These are phyloP conservation scores for Antennarius maculatus DNA, from an alignment of 2,797 vertebrate species.

Conservation along the genomic window DNA sequence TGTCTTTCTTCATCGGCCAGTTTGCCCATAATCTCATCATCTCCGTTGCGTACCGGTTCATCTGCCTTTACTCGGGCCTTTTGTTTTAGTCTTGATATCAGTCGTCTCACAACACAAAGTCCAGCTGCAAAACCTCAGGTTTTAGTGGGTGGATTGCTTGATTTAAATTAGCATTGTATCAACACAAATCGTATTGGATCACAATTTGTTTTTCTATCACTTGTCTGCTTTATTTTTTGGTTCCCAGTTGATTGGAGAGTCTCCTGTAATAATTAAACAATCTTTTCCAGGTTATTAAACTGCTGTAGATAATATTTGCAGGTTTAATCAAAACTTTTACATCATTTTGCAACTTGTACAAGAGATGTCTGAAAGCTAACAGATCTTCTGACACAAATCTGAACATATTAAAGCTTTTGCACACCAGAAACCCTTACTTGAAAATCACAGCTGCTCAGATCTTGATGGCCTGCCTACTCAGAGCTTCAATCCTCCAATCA, in stretches of 20 bases:
- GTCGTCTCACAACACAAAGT: constrained; percentile 41
- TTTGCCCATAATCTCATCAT: background rate
- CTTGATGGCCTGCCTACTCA: no score
- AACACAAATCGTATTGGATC: constrained; percentile 47
- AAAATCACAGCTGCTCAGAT: no score
- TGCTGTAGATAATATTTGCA: constrained; percentile 4
- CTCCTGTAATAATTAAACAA: constrained; percentile 2
- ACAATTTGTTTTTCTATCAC: constrained; percentile 49
- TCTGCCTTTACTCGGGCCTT: no score
- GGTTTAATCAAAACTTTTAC: constrained; percentile 7
- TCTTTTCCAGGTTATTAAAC: constrained; percentile 10
- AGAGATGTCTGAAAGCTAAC: no score
- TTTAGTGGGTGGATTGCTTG: constrained; percentile 23
- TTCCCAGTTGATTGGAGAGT: constrained; percentile 39
- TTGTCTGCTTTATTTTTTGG: constrained; percentile 37
- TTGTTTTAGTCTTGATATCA: constrained; percentile 15
- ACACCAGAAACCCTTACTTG: no score
- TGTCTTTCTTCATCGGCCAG: background rate
- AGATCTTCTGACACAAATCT: no score
- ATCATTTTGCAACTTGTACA: no score
- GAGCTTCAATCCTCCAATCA: no score
- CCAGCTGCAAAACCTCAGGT: constrained; percentile 55
- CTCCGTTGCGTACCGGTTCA: background rate
- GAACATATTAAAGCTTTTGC: no score
- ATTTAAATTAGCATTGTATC: constrained; percentile 43